Conservation (phyloP, 2,113 vertebrate species). For the Spheniscus mendiculus region DNA sequence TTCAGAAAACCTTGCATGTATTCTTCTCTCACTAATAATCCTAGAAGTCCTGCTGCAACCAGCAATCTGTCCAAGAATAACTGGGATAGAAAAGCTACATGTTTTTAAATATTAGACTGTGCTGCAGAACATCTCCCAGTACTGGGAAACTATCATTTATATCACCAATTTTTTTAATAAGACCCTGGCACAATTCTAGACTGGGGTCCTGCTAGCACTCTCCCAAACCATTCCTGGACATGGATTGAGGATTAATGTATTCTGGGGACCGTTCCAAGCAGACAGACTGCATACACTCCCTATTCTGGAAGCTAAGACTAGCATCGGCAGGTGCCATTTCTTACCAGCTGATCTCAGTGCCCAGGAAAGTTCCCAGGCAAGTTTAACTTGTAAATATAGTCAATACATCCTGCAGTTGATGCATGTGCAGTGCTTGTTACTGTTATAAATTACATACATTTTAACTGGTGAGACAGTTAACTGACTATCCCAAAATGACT, state of each 20-base stretch:
- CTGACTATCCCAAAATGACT: not conserved
- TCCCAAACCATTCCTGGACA: not conserved
- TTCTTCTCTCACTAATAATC: not conserved
- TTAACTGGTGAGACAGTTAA: not conserved
- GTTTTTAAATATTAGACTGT: not conserved
- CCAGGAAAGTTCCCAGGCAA: not conserved
- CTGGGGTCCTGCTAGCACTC: not conserved
- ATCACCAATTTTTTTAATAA: not conserved
- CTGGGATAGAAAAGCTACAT: not conserved
- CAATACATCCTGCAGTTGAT: not conserved
- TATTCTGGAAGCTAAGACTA: not conserved
- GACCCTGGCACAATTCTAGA: not conserved
- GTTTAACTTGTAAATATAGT: not conserved
- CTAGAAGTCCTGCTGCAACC: not conserved
- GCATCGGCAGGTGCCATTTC: not conserved
- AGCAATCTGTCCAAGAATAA: not conserved
- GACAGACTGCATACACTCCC: not conserved
- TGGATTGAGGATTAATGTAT: not conserved
- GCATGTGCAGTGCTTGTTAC: not conserved
- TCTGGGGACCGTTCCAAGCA: rapidly evolving
- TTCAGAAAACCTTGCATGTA: not conserved
- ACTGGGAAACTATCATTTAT: not conserved
- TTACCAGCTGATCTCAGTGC: not conserved
- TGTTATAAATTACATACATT: not conserved
- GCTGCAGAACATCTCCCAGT: not conserved